Base-by-base conservation (phyloP, 2,797 vertebrate species). In the Crotalus adamanteus region DNA sequence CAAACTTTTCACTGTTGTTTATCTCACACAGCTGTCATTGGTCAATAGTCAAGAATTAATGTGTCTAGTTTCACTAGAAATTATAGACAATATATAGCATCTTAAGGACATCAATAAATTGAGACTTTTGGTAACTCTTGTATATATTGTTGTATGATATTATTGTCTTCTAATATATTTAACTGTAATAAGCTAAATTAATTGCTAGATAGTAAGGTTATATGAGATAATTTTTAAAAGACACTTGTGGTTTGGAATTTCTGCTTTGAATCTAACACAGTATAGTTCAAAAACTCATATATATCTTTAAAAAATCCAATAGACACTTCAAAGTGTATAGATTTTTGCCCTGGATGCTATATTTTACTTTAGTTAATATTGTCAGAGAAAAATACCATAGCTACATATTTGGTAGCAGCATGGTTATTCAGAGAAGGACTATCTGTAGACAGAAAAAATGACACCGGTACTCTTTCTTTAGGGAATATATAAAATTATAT, bases 401-500 rank as follows among this genome's bases (percentile, higher is more conserved):
- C 86, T 94, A 87, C 7, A 7, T 78, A 26, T 87, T 94, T 55
- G 47, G 83, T 60, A 93, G 63, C 56, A 63, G 92, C 89, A 69
- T 1, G 6, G 88, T 11, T 92, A 51, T 90, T 94, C 86, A 60
- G 57, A 78, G 91, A 95, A 95, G 90, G 73, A 60, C 94, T 90
- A 86, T 94, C 11, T 56, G 91, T 73, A 91, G 69, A 51, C 94
- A 94, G 94, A 91, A 3, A 0, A 2, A 96, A 95, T 90, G 87
- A 53, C 90, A 95, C 86, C n/a, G 90, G 53, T 86, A 0, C 92
- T 94, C 60, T 94, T 96, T 95, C 93, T 95, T 91, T 42, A 87
- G 93, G 92, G 94, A 92, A 91, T 95, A 93, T 95, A 96, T 95
- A 91, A 95, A 96, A 95, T 89, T 95, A 93, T 95, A 96, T 95